phyloP scores from a whole-genome alignment of 2,113 vertebrate species.

The Solea senegalensis region DNA sequence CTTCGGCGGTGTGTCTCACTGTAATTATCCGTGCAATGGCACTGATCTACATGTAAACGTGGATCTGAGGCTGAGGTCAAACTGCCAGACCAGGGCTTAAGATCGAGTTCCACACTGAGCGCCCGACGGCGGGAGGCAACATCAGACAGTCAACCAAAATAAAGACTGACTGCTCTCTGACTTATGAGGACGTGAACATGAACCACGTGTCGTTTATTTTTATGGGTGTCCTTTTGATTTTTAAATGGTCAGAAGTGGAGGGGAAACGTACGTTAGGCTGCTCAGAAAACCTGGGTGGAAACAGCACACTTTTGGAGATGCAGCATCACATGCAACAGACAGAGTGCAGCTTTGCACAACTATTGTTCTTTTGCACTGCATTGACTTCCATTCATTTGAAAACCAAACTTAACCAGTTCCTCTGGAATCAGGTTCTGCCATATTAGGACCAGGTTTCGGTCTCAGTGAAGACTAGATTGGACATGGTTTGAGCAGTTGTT shows the following conservation, averaged over 20 bases:
- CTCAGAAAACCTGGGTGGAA: too few relatives aligned
- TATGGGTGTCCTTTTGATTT: slow-evolving; percentile 4
- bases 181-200: slow-evolving; percentile 51
- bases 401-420: too few relatives aligned
- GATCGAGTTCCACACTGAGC: slow-evolving; percentile 71
- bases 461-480: too few relatives aligned
- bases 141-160: slow-evolving; percentile 60
- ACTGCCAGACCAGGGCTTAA: slow-evolving; percentile 62
- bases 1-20: slow-evolving; percentile 10
- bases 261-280: too few relatives aligned
- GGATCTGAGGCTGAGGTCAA: slow-evolving; percentile 69
- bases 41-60: slow-evolving; percentile 63
- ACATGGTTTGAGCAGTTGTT: too few relatives aligned
- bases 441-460: too few relatives aligned
- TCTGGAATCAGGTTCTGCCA: too few relatives aligned
- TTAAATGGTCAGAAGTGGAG: slow-evolving; percentile 13
- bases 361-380: too few relatives aligned
- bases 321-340: slow-evolving; percentile 17
- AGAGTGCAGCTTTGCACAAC: too few relatives aligned
- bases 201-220: slow-evolving; percentile 60
- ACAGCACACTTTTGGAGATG: not conserved
- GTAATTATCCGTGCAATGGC: slow-evolving; percentile 48
- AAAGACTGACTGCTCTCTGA: slow-evolving; percentile 58
- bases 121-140: slow-evolving; percentile 58
- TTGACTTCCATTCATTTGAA: too few relatives aligned